Percentiles rank a stretch among this genome's conserved stretches.
phyloP scores from a whole-genome alignment of 2,888 invertebrate species.

The Eurois occulta region DNA sequence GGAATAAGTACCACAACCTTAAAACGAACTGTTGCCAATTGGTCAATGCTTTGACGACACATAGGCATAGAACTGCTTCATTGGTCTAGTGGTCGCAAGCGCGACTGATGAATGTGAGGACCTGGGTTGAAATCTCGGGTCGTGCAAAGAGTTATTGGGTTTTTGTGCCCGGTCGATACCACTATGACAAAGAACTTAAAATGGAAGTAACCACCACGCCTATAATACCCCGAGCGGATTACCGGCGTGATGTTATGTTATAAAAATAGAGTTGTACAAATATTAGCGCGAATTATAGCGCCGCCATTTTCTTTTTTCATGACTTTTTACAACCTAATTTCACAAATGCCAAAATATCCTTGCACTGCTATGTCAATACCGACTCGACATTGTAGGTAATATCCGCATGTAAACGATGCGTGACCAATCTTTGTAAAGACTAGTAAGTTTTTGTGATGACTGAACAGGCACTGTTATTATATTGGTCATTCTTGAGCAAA shows the following conservation, averaged over 20 bases:
- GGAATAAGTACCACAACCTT: not conserved
- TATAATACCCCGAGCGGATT: no score
- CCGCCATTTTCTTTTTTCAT: not conserved
- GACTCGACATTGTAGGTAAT: slow-evolving; percentile 12
- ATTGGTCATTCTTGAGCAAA: slow-evolving; percentile 12
- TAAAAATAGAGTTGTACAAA: not conserved
- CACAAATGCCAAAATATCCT: not conserved
- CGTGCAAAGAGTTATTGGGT: no score
- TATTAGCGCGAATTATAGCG: not conserved
- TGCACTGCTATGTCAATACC: not conserved
- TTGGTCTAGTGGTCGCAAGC: no score
- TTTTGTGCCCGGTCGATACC: no score
- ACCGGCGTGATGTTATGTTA: no score
- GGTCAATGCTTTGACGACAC: slow-evolving; percentile 33
- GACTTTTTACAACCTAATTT: no score
- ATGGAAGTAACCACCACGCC: no score
- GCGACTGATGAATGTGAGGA: no score
- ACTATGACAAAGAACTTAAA: no score
- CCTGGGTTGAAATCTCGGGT: no score
- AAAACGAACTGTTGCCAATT: not conserved
- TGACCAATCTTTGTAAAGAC: slow-evolving; percentile 30
- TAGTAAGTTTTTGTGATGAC: slow-evolving; percentile 13
- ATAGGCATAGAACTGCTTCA: not conserved
- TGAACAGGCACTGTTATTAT: not conserved
- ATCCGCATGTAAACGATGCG: slow-evolving; percentile 43